Percentiles rank a stretch among this genome's conserved stretches.
These are phyloP conservation scores for Agrochola litura DNA, from an alignment of 2,888 invertebrate genomes.

Conservation along the genomic window DNA sequence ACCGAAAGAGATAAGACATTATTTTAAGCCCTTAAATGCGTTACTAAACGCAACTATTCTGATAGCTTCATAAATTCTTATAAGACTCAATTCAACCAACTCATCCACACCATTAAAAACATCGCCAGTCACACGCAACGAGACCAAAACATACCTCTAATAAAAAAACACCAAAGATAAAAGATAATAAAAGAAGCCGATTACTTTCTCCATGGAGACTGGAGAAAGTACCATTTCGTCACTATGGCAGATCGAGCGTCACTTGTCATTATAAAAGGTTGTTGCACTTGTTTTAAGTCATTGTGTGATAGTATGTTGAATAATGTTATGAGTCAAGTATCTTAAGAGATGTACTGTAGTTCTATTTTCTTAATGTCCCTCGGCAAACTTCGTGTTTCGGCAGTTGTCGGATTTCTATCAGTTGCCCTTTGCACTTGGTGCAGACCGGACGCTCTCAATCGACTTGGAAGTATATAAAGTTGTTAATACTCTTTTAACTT, in stretches of 20 bases:
- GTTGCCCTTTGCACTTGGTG: too few relatives aligned
- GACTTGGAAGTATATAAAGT: too few relatives aligned
- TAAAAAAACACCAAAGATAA: constrained; percentile 62
- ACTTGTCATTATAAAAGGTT: constrained; percentile 49
- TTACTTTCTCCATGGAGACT: constrained; percentile 66
- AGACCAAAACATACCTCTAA: constrained; percentile 56
- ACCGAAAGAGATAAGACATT: not conserved
- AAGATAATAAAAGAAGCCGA: constrained; percentile 63
- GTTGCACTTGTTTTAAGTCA: constrained; percentile 49
- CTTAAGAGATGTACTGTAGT: not conserved
- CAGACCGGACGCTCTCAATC: too few relatives aligned
- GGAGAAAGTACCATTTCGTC: constrained; percentile 70
- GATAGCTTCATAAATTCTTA: not conserved
- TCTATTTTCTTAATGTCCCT: too few relatives aligned
- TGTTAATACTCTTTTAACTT: too few relatives aligned
- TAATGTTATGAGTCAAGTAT: constrained; percentile 5
- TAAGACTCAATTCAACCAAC: constrained; percentile 1
- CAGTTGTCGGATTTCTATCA: too few relatives aligned
- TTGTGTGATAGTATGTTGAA: constrained; percentile 30
- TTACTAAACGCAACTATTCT: too few relatives aligned
- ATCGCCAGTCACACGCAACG: constrained; percentile 44
- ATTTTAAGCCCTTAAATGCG: not conserved
- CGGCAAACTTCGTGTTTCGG: too few relatives aligned
- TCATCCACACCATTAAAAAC: constrained; percentile 12
- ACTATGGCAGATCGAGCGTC: constrained; percentile 52